Conservation (phyloP, 37 sponge, comb jelly and placozoan species). For the Axinella damicornis region DNA sequence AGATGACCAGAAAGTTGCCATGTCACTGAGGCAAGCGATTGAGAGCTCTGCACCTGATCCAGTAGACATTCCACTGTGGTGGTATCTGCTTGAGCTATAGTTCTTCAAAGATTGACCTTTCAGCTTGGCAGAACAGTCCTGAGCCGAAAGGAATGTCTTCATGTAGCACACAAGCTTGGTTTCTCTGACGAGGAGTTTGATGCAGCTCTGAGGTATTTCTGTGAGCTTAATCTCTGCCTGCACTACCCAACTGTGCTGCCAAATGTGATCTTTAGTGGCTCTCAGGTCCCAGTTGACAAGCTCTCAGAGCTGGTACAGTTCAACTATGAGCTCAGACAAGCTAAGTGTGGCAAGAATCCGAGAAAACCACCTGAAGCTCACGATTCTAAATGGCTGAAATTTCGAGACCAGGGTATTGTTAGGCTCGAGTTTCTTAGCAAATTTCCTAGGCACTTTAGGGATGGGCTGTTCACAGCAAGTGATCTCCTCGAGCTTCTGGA, state of each 20-base stretch:
- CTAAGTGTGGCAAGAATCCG: too few species aligned
- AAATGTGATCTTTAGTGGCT: constrained; percentile 3
- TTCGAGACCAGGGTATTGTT: constrained; percentile 13
- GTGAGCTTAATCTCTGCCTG: constrained; percentile 8
- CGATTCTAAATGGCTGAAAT: not conserved
- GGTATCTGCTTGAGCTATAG: not conserved
- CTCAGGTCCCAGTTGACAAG: constrained; percentile 11
- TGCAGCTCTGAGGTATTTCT: not conserved
- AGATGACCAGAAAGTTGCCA: not conserved
- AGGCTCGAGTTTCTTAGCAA: not conserved
- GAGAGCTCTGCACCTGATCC: not conserved
- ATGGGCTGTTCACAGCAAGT: not conserved
- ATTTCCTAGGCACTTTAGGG: not conserved
- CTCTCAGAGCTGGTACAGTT: constrained; percentile 8
- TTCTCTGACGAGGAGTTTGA: not conserved
- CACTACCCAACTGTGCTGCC: constrained; percentile 7
- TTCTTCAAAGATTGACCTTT: not conserved
- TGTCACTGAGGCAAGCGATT: not conserved
- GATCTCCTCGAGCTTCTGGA: not conserved
- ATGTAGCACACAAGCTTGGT: not conserved
- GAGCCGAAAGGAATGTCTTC: constrained; percentile 8
- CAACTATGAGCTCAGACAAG: not conserved
- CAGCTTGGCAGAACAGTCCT: constrained; percentile 3
- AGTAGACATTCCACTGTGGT: constrained; percentile 5
- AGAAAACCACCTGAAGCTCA: not conserved